These are phyloP conservation scores for Bradypodion ventrale DNA, from an alignment of 2,797 vertebrate genomes.

Conservation along the genomic window DNA sequence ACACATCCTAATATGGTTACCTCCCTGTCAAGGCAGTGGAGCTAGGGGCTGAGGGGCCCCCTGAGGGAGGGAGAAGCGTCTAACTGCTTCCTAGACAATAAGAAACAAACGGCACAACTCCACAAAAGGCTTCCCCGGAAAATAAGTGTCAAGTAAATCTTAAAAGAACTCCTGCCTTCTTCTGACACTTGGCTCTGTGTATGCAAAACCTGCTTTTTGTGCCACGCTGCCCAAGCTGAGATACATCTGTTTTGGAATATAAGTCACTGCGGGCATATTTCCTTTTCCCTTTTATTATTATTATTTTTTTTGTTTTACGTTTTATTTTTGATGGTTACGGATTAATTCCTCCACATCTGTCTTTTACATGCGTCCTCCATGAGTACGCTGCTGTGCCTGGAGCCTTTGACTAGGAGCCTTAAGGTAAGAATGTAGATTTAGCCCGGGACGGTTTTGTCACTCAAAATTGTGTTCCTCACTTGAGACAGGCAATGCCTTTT, in stretches of 20 bases:
- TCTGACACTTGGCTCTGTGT: constrained; percentile 63
- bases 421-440: constrained; percentile 75
- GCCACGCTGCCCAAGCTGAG: constrained; percentile 54
- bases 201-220: constrained; percentile 70
- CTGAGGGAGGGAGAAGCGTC: constrained; percentile 83
- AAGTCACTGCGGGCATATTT: constrained; percentile 55
- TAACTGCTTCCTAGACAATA: constrained; percentile 91
- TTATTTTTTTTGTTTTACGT: constrained; percentile 26
- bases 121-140: constrained; percentile 80
- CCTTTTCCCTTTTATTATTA: background rate
- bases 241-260: constrained; percentile 61
- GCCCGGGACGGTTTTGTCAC: constrained; percentile 71
- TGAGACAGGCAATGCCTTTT: constrained; percentile 57
- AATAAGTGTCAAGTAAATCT: constrained; percentile 82
- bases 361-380: constrained; percentile 66
- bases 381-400: constrained; percentile 68
- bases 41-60: constrained; percentile 82
- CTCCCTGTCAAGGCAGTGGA: constrained; percentile 84
- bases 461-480: constrained; percentile 66
- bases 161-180: constrained; percentile 70
- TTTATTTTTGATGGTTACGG: constrained; percentile 55
- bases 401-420: constrained; percentile 68
- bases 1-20: constrained; percentile 97
- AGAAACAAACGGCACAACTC: constrained; percentile 91
- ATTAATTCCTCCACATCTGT: constrained; percentile 68